phyloP scores from a whole-genome alignment of 2,888 invertebrate species.

The Meandrusa payeni region DNA sequence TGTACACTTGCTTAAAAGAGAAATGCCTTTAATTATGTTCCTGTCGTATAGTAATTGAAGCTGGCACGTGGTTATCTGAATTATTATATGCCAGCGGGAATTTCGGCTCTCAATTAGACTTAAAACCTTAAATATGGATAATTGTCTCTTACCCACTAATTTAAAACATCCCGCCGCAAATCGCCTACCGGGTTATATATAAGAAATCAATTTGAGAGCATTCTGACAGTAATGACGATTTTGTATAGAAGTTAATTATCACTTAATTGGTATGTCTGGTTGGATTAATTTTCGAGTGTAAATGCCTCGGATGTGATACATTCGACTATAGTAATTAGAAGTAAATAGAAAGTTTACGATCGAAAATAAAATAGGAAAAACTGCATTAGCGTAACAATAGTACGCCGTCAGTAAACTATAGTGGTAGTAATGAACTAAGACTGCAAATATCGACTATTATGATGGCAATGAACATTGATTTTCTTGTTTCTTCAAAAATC shows the following conservation, averaged over 20 bases:
- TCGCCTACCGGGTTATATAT: slow-evolving; percentile 32
- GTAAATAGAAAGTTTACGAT: too few relatives aligned
- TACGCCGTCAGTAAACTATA: too few relatives aligned
- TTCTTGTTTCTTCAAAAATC: too few relatives aligned
- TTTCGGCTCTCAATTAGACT: slow-evolving; percentile 44
- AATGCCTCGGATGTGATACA: slow-evolving; percentile 20
- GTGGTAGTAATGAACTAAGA: too few relatives aligned
- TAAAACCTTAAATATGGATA: slow-evolving; percentile 54
- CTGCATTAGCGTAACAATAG: too few relatives aligned
- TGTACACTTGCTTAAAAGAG: slow-evolving; percentile 11
- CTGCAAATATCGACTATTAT: too few relatives aligned
- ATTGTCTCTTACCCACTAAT: slow-evolving; percentile 55
- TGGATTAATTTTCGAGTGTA: slow-evolving; percentile 30
- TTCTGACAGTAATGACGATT: slow-evolving; percentile 31
- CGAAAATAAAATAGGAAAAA: too few relatives aligned
- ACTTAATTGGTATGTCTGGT: slow-evolving; percentile 34
- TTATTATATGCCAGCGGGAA: slow-evolving; percentile 37
- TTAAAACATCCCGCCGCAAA: slow-evolving; percentile 41
- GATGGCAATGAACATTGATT: too few relatives aligned
- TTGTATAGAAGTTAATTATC: slow-evolving; percentile 34
- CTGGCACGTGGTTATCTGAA: slow-evolving; percentile 31
- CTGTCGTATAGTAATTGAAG: slow-evolving; percentile 22
- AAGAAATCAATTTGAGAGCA: slow-evolving; percentile 41
- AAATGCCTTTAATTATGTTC: slow-evolving; percentile 15
- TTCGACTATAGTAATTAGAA: too few relatives aligned